A percentile compares a stretch with the other conserved stretches of the same genome.
phyloP scores from a whole-genome alignment of 1,140 invertebrate genomes.

The Drosophila saltans region DNA sequence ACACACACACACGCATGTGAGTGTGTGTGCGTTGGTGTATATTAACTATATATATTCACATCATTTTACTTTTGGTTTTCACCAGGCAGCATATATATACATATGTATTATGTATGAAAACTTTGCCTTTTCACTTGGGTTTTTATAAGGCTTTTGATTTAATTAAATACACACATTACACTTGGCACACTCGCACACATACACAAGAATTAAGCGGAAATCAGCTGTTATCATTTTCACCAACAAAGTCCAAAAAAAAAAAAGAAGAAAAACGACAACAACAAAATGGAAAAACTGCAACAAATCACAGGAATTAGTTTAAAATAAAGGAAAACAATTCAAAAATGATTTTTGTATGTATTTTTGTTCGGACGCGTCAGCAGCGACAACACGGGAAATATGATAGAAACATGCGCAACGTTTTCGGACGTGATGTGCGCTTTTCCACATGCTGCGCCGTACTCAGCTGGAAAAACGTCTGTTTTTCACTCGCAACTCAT shows the following conservation, averaged over 20 bases:
- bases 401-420: slow-evolving; percentile 52
- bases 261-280: neutral
- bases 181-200: neutral
- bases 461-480: slow-evolving; percentile 75
- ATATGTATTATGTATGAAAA: neutral
- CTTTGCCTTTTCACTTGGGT: slow-evolving; percentile 1
- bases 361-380: slow-evolving; percentile 30
- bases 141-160: slow-evolving; percentile 15
- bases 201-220: neutral
- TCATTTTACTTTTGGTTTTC: slow-evolving; percentile 19
- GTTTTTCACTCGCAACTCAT: slow-evolving; percentile 40
- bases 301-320: neutral
- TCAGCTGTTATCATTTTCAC: neutral
- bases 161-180: neutral
- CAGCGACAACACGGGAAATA: slow-evolving; percentile 17
- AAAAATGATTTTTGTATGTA: slow-evolving; percentile 14
- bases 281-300: neutral
- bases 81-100: neutral
- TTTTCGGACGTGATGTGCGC: slow-evolving; percentile 64
- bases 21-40: neutral
- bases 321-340: neutral
- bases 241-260: neutral
- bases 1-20: neutral
- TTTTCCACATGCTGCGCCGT: slow-evolving; percentile 74
- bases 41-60: slow-evolving; percentile 1